Conservation (phyloP, 1,140 invertebrate species). For the Epicauta chinensis region DNA sequence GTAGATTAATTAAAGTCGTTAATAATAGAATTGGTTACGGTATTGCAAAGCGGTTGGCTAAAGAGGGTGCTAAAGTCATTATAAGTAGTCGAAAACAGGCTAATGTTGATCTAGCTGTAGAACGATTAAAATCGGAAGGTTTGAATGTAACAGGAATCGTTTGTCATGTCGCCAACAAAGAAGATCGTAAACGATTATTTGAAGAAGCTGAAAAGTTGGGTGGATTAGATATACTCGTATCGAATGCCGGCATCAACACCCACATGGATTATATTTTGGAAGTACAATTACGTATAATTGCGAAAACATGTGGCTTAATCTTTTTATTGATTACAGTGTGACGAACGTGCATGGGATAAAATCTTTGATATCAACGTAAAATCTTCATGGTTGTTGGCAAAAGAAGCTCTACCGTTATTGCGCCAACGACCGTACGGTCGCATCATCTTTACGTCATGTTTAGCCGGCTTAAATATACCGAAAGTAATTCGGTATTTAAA, state of each 20-base stretch:
- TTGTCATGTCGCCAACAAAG: constrained; percentile 79
- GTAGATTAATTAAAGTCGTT: constrained; percentile 33
- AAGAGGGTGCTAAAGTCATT: constrained; percentile 90
- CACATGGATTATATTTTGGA: constrained; percentile 65
- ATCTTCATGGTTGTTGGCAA: constrained; percentile 76
- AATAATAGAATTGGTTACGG: constrained; percentile 80
- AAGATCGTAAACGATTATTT: constrained; percentile 74
- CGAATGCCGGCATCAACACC: constrained; percentile 93
- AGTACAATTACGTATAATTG: too few relatives aligned
- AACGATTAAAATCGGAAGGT: constrained; percentile 59
- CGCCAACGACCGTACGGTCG: constrained; percentile 61
- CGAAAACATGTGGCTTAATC: too few relatives aligned
- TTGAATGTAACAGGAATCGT: constrained; percentile 66
- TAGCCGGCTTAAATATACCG: too few relatives aligned
- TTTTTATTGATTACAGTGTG: constrained; percentile 49
- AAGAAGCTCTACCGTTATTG: constrained; percentile 81
- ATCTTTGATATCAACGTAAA: constrained; percentile 97
- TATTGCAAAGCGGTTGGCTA: constrained; percentile 78
- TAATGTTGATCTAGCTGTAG: constrained; percentile 77
- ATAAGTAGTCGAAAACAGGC: constrained; percentile 85
- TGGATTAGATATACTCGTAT: constrained; percentile 88
- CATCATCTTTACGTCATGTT: too few relatives aligned
- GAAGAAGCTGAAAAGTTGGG: constrained; percentile 66
- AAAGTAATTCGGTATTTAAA: too few relatives aligned
- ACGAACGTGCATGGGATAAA: constrained; percentile 85